Evolutionary conservation across 2,888 invertebrate species (phyloP), one percentile per base, ranked within the genome.

Genomic region (Camponotus fellah): DNA sequence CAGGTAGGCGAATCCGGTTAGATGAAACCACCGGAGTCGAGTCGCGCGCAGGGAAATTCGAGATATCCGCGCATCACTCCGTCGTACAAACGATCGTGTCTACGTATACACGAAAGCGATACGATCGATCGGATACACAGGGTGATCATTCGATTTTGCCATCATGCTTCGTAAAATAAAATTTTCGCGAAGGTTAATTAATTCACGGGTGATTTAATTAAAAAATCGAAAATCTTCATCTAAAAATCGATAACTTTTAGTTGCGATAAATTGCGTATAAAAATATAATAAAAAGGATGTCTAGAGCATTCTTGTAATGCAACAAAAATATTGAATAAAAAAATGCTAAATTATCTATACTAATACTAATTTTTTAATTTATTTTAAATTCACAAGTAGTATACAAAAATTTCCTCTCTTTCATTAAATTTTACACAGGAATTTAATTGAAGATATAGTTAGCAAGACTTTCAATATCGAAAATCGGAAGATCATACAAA

Each of bases 11-110:
- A 80, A 72, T 72, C 60, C 72, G 79, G 60, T 79, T 34, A 60
- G 60, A 60, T 46, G 43, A 72, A 80, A 43, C 72, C 79, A 37
- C 79, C 9, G 32, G 69, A 72, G 72, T 72, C 46, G 72, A 79
- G 58, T 79, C 37, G 79, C 43, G 79, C 69, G 46, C 72, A 62
- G 60, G 79, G 79, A 80, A 80, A 80, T 80, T 80, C 79, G 79
- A 80, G 79, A 80, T 80, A 80, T 80, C 79, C 60, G 71, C 43
- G 58, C 68, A 58, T 79, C 79, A 71, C 71, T 71, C 43, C 60
- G 21, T 72, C 72, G 60, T 43, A 80, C 37, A 72, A 80, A 72
- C 79, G 79, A 71, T 79, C 72, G 17, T 56, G 60, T 34, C 17
- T n/a, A n/a, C 66, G 17, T 60, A 37, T 32, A 68, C 68, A 58